A percentile compares a stretch with the other conserved stretches of the same genome.
These are phyloP conservation scores for Brachyalestes nurse DNA, from an alignment of 2,797 vertebrate genomes.

Conservation along the genomic window DNA sequence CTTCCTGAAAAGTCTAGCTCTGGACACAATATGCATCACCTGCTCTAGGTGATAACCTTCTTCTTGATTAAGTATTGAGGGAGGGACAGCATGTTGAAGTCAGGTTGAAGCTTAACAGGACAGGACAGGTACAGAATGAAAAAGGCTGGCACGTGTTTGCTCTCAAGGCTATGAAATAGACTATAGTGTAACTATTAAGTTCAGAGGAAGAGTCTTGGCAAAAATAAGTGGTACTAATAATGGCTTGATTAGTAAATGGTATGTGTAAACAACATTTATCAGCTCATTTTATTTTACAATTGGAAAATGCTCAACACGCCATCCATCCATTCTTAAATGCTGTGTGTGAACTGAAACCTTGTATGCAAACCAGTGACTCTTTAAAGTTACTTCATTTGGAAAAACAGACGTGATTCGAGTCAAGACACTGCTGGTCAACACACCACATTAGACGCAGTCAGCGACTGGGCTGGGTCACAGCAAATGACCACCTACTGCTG, in stretches of 20 bases:
- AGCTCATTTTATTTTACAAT: conserved; percentile 7
- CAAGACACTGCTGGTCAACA: not conserved
- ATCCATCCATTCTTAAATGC: not conserved
- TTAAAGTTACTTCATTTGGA: not conserved
- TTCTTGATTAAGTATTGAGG: too few species aligned
- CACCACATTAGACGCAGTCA: not conserved
- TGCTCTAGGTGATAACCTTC: too few species aligned
- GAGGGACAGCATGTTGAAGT: too few species aligned
- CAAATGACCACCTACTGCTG: conserved; percentile 29
- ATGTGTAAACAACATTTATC: conserved; percentile 20
- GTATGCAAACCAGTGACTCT: not conserved
- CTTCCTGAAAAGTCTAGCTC: too few species aligned
- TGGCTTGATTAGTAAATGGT: not conserved
- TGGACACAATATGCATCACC: too few species aligned
- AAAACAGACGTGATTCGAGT: not conserved
- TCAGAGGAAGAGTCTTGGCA: not conserved
- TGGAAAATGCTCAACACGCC: conserved; percentile 2
- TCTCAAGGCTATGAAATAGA: not conserved
- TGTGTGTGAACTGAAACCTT: not conserved
- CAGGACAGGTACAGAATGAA: too few species aligned
- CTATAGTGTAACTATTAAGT: too few species aligned
- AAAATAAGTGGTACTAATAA: not conserved
- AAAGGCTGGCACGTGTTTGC: too few species aligned
- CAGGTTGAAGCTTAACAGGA: too few species aligned
- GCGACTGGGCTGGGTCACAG: not conserved